These are phyloP conservation scores for Flexamia atlantica DNA, from an alignment of 2,888 invertebrate species.

Conservation along the genomic window DNA sequence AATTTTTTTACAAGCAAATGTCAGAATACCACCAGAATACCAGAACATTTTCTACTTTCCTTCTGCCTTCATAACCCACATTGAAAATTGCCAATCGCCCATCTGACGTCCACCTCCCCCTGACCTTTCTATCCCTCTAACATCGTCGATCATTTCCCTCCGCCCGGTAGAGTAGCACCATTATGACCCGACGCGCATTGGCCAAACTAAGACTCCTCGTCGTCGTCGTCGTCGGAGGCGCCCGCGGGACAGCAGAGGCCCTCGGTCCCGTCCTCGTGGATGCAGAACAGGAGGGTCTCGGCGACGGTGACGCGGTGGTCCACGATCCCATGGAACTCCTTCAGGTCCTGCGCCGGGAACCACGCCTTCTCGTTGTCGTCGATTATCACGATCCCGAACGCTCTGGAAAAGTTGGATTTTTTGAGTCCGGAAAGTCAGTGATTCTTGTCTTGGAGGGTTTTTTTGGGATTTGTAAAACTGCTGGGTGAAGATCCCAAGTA, in stretches of 20 bases:
- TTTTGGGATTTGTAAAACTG: too few relatives aligned
- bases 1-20: too few relatives aligned
- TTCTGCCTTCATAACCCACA: too few relatives aligned
- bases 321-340: conserved; percentile 93
- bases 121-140: neutral
- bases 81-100: too few relatives aligned
- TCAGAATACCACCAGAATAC: too few relatives aligned
- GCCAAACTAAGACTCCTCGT: conserved; percentile 48
- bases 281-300: conserved; percentile 90
- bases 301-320: conserved; percentile 88
- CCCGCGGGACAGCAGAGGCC: conserved; percentile 87
- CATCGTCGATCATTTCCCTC: conserved; percentile 6
- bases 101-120: neutral
- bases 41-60: too few relatives aligned
- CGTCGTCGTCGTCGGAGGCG: conserved; percentile 10
- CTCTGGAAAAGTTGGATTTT: conserved; percentile 77
- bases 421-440: too few relatives aligned
- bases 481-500: too few relatives aligned
- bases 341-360: conserved; percentile 93
- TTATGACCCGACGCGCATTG: conserved; percentile 39
- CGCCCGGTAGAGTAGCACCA: neutral
- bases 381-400: conserved; percentile 87
- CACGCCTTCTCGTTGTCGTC: conserved; percentile 94
- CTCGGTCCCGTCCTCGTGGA: conserved; percentile 89
- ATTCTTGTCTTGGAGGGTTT: too few relatives aligned